Evolutionary conservation across 1,140 invertebrate species (phyloP).

Genomic region (Zaprionus capensis): DNA sequence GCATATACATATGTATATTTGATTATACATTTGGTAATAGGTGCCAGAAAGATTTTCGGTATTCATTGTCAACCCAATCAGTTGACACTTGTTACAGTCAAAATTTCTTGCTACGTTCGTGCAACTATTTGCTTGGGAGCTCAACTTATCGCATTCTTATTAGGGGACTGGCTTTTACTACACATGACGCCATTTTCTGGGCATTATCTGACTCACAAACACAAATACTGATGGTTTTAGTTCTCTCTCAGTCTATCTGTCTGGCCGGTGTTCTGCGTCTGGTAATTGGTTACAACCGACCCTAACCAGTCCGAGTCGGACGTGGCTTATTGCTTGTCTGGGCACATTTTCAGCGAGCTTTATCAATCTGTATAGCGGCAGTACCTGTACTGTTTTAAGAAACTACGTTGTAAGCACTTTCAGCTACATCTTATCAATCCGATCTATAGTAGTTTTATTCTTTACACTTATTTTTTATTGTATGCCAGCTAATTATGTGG

Average conservation of each 20-base stretch:
- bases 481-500: conserved; percentile 8
- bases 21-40: not conserved
- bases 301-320: conserved; percentile 42
- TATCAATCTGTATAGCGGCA: conserved; percentile 35
- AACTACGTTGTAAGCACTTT: conserved; percentile 35
- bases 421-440: conserved; percentile 36
- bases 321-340: conserved; percentile 27
- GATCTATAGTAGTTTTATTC: conserved; percentile 14
- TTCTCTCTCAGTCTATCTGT: not conserved
- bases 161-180: conserved; percentile 1
- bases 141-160: conserved; percentile 7
- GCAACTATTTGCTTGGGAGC: not conserved
- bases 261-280: conserved; percentile 11
- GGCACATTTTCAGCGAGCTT: conserved; percentile 25
- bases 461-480: not conserved
- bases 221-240: not conserved
- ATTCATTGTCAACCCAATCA: conserved; percentile 6
- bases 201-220: conserved; percentile 7
- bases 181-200: conserved; percentile 30
- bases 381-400: conserved; percentile 13
- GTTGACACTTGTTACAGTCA: conserved; percentile 4
- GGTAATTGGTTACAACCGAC: conserved; percentile 46
- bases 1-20: not conserved
- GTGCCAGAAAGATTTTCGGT: not conserved
- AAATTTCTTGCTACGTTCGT: not conserved